A percentile compares a stretch with the other conserved stretches of the same genome.
phyloP scores from a whole-genome alignment of 1,140 invertebrate species.

The Bombus terrestris region DNA sequence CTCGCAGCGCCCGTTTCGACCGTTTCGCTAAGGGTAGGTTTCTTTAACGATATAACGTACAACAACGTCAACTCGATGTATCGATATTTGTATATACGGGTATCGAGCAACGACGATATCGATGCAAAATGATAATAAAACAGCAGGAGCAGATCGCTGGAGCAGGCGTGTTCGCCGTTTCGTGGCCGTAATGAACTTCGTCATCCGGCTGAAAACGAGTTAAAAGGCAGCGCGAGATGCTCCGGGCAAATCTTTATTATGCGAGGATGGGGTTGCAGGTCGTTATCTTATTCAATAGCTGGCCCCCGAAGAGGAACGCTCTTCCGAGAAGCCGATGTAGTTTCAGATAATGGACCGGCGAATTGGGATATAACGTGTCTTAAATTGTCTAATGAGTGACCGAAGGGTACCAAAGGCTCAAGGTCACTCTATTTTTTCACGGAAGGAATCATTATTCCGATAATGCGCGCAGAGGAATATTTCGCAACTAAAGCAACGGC shows the following conservation, averaged over 20 bases:
- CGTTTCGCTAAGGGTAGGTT: neutral
- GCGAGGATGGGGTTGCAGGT: conserved; percentile 68
- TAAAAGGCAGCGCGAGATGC: conserved; percentile 61
- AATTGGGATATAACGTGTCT: conserved; percentile 81
- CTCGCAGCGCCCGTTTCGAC: neutral
- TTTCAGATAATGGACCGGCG: conserved; percentile 77
- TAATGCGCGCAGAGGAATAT: conserved; percentile 26
- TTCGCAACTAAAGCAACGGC: no score
- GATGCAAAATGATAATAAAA: neutral
- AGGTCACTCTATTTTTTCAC: conserved; percentile 73
- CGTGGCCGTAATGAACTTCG: conserved; percentile 62
- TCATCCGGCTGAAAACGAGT: conserved; percentile 65
- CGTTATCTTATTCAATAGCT: conserved; percentile 74
- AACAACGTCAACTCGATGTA: accelerated
- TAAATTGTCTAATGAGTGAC: conserved; percentile 81
- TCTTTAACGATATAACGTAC: no score
- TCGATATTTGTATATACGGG: accelerated
- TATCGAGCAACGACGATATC: neutral
- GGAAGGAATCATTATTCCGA: conserved; percentile 56
- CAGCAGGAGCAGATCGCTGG: neutral
- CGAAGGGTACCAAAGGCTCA: conserved; percentile 73
- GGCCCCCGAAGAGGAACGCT: conserved; percentile 52
- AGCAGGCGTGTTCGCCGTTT: neutral
- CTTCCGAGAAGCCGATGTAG: conserved; percentile 76
- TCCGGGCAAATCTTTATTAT: conserved; percentile 71